Conservation (phyloP, 2,113 vertebrate species). For the Otocyon megalotis region DNA sequence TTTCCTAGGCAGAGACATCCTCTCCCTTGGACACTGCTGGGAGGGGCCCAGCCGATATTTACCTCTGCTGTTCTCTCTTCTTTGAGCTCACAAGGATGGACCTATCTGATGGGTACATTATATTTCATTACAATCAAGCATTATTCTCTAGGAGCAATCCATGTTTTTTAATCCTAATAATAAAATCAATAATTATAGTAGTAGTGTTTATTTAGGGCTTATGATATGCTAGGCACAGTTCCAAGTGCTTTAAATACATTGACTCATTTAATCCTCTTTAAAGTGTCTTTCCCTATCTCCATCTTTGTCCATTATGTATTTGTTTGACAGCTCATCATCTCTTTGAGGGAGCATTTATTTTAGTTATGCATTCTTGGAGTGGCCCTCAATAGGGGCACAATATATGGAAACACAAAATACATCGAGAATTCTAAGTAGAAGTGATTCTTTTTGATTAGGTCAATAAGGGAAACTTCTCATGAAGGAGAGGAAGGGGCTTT, state of each 20-base stretch:
- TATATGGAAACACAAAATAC: not conserved
- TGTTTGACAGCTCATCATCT: conserved; percentile 20
- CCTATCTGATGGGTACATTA: not conserved
- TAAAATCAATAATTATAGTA: conserved; percentile 59
- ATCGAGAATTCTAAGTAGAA: not conserved
- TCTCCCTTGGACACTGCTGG: not conserved
- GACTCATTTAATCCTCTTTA: conserved; percentile 48
- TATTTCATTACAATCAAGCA: not conserved
- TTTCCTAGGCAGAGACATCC: not conserved
- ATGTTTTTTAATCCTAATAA: conserved; percentile 64
- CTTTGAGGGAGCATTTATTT: conserved; percentile 20
- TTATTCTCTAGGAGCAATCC: conserved; percentile 20
- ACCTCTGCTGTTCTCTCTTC: not conserved
- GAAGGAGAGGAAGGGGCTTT: not conserved
- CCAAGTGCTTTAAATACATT: conserved; percentile 52
- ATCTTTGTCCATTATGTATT: conserved; percentile 39
- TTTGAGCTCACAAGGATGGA: not conserved
- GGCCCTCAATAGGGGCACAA: not conserved
- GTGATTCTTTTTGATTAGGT: not conserved
- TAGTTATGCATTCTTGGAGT: not conserved
- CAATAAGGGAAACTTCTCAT: conserved; percentile 16
- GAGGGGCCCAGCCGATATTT: not conserved
- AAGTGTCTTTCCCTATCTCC: not conserved
- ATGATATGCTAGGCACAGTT: conserved; percentile 11
- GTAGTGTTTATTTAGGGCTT: conserved; percentile 58